These are phyloP conservation scores for Proteles cristata DNA, from an alignment of 2,113 vertebrate species.

Conservation along the genomic window DNA sequence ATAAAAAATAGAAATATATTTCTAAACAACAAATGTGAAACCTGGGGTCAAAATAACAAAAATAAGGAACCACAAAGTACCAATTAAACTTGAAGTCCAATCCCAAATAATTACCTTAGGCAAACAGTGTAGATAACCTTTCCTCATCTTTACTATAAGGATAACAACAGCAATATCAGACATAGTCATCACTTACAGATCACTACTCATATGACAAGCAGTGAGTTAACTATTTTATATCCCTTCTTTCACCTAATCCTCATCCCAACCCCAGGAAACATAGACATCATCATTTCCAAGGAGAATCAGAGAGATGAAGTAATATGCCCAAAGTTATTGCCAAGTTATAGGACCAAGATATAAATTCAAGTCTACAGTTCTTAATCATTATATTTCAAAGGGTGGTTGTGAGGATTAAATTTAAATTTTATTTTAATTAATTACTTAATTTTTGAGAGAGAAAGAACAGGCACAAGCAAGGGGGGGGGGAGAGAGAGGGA, in stretches of 20 bases:
- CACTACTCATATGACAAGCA: not conserved
- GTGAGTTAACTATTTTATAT: not conserved
- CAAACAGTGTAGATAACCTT: not conserved
- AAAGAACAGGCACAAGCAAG: no score
- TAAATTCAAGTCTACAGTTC: not conserved
- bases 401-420: not conserved
- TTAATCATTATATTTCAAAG: not conserved
- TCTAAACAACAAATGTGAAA: not conserved
- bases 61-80: not conserved
- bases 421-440: not conserved
- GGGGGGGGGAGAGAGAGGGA: no score
- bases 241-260: not conserved
- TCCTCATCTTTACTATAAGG: not conserved
- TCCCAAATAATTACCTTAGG: not conserved
- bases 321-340: not conserved
- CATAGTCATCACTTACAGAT: not conserved
- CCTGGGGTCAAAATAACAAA: not conserved
- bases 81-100: not conserved
- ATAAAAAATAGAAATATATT: not conserved
- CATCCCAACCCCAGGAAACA: not conserved
- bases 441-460: no score
- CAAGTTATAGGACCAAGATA: not conserved
- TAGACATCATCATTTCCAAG: not conserved
- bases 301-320: constrained; percentile 7
- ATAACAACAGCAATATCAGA: not conserved